Conservation (phyloP, 2,888 invertebrate genomes). For the Hanleya hanleyi region DNA sequence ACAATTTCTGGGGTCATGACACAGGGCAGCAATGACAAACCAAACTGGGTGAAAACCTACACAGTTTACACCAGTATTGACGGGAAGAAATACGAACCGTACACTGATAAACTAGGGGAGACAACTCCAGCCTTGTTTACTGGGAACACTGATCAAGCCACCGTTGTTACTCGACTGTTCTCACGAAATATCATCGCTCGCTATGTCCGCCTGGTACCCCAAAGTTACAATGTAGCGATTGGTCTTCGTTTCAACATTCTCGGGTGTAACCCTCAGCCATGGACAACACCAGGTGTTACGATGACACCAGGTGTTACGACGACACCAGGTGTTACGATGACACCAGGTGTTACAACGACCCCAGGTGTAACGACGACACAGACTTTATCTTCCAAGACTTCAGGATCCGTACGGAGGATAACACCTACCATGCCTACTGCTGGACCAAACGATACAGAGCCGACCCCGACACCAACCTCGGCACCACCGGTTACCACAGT, state of each 20-base stretch:
- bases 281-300: neutral
- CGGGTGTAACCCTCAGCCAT: slow-evolving; percentile 48
- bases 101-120: slow-evolving; percentile 45
- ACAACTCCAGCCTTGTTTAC: slow-evolving; percentile 42
- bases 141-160: slow-evolving; percentile 48
- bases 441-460: slow-evolving; percentile 12
- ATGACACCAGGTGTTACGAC: neutral
- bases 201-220: slow-evolving; percentile 52
- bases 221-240: slow-evolving; percentile 38
- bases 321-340: neutral
- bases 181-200: slow-evolving; percentile 57
- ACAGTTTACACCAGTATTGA: slow-evolving; percentile 51
- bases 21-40: slow-evolving; percentile 48
- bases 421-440: slow-evolving; percentile 35
- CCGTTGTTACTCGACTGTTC: slow-evolving; percentile 51
- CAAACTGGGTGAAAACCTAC: slow-evolving; percentile 52
- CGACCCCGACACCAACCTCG: slow-evolving; percentile 35
- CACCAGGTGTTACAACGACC: slow-evolving; percentile 29
- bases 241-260: slow-evolving; percentile 52
- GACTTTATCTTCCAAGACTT: too few species aligned
- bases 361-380: too few species aligned
- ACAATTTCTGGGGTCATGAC: slow-evolving; percentile 56
- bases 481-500: slow-evolving; percentile 19
- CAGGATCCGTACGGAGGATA: too few species aligned
- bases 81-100: slow-evolving; percentile 50